Conservation (phyloP, 2,113 vertebrate genomes). For the Lichenostomus cassidix region DNA sequence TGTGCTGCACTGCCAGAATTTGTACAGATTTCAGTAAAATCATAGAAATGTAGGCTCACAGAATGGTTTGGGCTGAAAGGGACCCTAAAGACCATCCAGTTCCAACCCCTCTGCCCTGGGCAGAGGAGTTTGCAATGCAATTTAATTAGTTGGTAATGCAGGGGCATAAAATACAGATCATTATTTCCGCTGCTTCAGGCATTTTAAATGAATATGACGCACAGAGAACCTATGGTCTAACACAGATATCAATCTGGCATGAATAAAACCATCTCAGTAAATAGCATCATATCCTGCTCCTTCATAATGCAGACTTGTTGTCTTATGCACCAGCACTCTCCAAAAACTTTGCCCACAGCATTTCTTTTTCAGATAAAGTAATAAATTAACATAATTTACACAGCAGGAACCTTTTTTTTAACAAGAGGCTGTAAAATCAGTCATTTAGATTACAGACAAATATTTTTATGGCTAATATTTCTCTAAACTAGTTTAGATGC, state of each 20-base stretch:
- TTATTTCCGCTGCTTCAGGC: conserved; percentile 9
- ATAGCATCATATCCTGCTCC: background rate
- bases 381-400: conserved; percentile 5
- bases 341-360: background rate
- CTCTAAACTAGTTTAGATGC: conserved; percentile 50
- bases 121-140: background rate
- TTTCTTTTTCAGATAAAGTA: conserved; percentile 3
- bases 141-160: background rate
- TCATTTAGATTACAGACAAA: conserved; percentile 18
- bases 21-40: background rate
- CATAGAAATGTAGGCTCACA: background rate
- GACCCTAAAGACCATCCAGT: background rate
- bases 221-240: background rate
- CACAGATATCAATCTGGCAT: conserved; percentile 1
- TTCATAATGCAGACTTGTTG: background rate
- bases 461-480: conserved; percentile 55
- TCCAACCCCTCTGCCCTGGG: background rate
- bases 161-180: background rate
- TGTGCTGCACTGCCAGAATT: accelerated
- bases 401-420: background rate
- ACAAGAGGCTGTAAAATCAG: background rate
- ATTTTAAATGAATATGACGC: background rate
- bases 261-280: conserved; percentile 1
- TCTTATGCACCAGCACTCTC: background rate
- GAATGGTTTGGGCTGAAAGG: background rate